Conservation (phyloP, 2,113 vertebrate species). For the Rattus rattus region DNA sequence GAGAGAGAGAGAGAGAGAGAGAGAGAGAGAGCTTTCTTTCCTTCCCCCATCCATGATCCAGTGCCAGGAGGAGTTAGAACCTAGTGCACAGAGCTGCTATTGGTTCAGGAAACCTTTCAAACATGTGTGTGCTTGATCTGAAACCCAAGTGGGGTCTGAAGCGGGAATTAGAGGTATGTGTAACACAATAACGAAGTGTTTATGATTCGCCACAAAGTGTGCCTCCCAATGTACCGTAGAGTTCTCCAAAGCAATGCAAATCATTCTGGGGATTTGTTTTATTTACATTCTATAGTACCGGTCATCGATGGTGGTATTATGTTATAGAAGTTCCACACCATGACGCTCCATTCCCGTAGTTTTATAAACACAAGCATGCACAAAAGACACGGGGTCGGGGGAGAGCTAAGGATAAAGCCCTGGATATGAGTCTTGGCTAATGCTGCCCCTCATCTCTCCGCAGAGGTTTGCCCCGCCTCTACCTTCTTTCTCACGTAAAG, state of each 20-base stretch:
- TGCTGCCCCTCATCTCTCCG: not conserved
- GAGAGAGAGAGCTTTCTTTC: not conserved
- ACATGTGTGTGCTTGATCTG: not conserved
- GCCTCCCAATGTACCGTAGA: not conserved
- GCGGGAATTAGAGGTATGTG: not conserved
- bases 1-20: not conserved
- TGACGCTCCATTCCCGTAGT: not conserved
- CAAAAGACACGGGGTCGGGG: too few relatives aligned
- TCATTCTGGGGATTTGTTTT: not conserved
- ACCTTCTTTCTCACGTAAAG: not conserved
- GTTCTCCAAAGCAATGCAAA: not conserved
- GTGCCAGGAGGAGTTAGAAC: not conserved
- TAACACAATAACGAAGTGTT: slow-evolving; percentile 24
- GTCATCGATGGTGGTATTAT: not conserved
- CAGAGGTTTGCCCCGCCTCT: not conserved
- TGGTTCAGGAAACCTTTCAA: not conserved
- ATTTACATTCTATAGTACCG: too few relatives aligned
- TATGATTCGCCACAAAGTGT: not conserved
- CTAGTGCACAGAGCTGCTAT: not conserved
- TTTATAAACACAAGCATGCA: not conserved
- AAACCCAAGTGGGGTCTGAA: not conserved
- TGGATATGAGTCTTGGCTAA: not conserved
- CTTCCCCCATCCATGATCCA: not conserved
- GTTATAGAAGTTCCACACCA: not conserved
- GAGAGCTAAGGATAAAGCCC: not conserved